Conservation (phyloP, 2,888 invertebrate genomes). For the Mythimna pallens region DNA sequence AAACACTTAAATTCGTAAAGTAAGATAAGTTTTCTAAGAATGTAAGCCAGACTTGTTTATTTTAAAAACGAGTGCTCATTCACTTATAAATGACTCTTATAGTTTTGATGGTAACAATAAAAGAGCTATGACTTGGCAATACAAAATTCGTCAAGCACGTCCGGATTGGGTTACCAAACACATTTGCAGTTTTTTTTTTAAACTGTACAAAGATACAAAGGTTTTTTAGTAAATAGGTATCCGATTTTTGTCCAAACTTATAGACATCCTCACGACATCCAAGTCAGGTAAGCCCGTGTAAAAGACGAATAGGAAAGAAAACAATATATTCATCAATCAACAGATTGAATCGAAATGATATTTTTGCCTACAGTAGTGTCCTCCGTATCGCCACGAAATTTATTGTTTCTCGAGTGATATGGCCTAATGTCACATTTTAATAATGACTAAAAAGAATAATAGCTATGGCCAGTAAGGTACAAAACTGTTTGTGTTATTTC, state of each 20-base stretch:
- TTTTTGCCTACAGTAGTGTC: background rate
- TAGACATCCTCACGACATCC: background rate
- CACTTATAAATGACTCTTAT: background rate
- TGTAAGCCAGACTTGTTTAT: slow-evolving; percentile 18
- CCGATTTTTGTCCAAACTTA: background rate
- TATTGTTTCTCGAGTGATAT: background rate
- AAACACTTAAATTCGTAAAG: background rate
- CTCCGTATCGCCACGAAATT: background rate
- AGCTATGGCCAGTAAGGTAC: background rate
- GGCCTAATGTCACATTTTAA: background rate
- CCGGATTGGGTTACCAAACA: too few relatives aligned
- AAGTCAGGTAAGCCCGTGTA: background rate
- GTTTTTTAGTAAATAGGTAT: background rate
- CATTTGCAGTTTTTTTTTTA: too few relatives aligned
- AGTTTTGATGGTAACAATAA: background rate
- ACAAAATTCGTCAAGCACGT: too few relatives aligned
- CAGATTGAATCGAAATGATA: background rate
- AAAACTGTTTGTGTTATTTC: too few relatives aligned
- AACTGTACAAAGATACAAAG: too few relatives aligned
- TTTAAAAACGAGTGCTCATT: slow-evolving; percentile 24
- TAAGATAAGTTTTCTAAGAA: slow-evolving; percentile 9
- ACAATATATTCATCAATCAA: background rate
- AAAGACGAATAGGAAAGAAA: background rate
- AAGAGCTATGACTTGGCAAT: background rate
- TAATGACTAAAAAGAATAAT: background rate